Conservation (phyloP, 1,140 invertebrate species). For the Pemphigus obesinymphae region DNA sequence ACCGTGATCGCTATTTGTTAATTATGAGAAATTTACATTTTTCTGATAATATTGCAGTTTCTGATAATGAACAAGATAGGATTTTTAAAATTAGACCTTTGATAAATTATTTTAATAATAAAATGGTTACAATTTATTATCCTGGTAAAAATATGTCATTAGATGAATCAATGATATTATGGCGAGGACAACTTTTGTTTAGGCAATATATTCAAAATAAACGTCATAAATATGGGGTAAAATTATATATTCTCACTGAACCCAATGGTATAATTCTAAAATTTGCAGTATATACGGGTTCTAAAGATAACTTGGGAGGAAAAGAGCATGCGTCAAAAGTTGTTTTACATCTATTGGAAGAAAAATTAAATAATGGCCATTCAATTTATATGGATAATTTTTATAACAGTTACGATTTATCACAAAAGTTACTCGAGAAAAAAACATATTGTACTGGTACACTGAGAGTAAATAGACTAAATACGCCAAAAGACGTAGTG, state of each 20-base stretch:
- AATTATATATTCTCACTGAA: conserved; percentile 10
- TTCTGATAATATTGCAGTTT: background rate
- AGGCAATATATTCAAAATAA: conserved; percentile 15
- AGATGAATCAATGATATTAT: background rate
- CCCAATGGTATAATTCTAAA: background rate
- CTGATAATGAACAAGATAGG: background rate
- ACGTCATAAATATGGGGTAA: no score
- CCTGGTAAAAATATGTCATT: background rate
- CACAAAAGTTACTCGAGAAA: background rate
- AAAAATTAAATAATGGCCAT: background rate
- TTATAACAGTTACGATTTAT: conserved; percentile 34
- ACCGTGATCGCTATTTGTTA: background rate
- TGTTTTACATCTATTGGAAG: background rate
- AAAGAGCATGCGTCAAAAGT: background rate
- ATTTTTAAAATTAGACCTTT: background rate
- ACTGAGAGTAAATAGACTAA: background rate
- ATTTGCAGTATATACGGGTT: background rate
- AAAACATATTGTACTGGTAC: background rate
- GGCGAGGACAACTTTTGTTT: background rate
- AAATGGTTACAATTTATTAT: background rate
- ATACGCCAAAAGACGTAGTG: background rate
- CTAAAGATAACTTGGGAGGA: background rate
- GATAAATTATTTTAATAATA: background rate
- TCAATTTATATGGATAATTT: no score
- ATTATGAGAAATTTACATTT: background rate